These are phyloP conservation scores for Paedocypris micromegethes DNA, from an alignment of 2,797 vertebrate species.

Conservation along the genomic window DNA sequence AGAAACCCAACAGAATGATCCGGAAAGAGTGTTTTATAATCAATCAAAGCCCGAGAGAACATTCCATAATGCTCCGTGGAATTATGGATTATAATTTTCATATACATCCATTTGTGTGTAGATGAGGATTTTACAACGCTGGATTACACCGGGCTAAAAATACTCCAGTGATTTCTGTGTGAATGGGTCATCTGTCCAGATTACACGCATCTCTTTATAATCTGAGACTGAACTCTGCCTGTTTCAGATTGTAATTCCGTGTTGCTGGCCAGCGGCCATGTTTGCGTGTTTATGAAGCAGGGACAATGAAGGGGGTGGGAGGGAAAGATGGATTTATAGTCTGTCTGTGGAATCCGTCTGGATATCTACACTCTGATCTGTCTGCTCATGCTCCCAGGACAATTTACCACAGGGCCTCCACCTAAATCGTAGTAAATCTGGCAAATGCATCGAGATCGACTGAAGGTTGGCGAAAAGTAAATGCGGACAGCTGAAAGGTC, in stretches of 20 bases:
- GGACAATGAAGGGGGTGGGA: neutral
- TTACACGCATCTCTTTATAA: constrained; percentile 36
- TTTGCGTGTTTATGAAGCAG: constrained; percentile 34
- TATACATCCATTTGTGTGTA: constrained; percentile 13
- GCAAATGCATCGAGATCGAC: neutral
- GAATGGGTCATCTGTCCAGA: constrained; percentile 21
- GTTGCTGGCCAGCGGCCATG: neutral
- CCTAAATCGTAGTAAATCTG: constrained; percentile 27
- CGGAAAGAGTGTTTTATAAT: constrained; percentile 17
- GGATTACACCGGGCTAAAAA: constrained; percentile 33
- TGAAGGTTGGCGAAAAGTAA: constrained; percentile 27
- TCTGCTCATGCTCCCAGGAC: neutral
- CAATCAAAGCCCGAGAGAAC: neutral
- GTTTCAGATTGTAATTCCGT: constrained; percentile 25
- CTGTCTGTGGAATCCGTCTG: constrained; percentile 23
- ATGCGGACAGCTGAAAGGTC: constrained; percentile 64
- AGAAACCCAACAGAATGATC: neutral
- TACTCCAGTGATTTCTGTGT: constrained; percentile 19
- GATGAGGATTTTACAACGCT: constrained; percentile 9
- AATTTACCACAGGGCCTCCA: neutral
- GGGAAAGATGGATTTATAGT: constrained; percentile 12
- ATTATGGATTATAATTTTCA: constrained; percentile 32
- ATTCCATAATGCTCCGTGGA: constrained; percentile 19
- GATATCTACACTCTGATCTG: neutral
- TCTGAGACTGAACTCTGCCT: constrained; percentile 21